Base-by-base conservation (phyloP, 1,140 invertebrate genomes). In the Thrips palmi region DNA sequence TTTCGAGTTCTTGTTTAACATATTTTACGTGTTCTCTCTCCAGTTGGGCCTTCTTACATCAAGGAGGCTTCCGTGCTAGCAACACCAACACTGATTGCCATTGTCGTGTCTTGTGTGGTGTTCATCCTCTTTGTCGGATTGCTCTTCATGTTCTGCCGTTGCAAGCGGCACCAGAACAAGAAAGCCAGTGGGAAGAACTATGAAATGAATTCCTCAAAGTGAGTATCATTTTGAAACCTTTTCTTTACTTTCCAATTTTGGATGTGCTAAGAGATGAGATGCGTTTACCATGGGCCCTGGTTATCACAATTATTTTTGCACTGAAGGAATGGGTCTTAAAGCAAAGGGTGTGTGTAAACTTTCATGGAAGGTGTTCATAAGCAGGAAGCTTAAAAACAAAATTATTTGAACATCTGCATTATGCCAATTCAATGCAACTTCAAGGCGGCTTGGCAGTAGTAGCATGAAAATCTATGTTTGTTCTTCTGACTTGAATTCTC, bases 121-220 rank as follows among this genome's bases (percentile, higher is more conserved):
- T 77, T 83, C 47, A 58, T 85, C 1, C 59, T 87, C 0, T 78
- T 85, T 51, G 64, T 78, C 23, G 74, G 71, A 11, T 57, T 91
- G 5, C 54, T 85, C 17, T 63, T 85, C 37, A 67, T 88, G 44
- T 89, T 85, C 64, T 89, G 83, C 50, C 78, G 81, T 37, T 87
- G 83, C 57, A 79, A 80, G 47, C 68, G 73, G 41, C 77, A 76
- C 49, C 77, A 82, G 53, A 75, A 71, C 32, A 83, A 85, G 54
- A 83, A 84, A 52, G 70, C 67, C 42, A 71, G 70, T 47, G 74
- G 78, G 43, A 91, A 88, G 57, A 81, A 87, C 53, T 85, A 85
- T 54, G 83, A 87, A 60, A 82, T 84, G 77, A 81, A 86, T 52
- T 76, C 81, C 1, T 63, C 67, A 45, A 58, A 62, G 62, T 68